Evolutionary conservation across 2,888 invertebrate genomes (phyloP).

Genomic region (Augiades crinisus): DNA sequence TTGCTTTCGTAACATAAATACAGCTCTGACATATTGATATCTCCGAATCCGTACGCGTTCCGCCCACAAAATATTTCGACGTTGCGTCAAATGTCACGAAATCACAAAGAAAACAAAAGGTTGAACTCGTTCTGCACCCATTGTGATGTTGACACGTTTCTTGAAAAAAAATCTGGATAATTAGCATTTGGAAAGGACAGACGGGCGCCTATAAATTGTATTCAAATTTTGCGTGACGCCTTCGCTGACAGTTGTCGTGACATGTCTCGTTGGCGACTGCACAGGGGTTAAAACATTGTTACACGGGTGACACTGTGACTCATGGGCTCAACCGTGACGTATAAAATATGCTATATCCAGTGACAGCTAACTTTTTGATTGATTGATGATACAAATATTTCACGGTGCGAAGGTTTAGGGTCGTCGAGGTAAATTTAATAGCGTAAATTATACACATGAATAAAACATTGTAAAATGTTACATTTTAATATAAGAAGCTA

Average conservation of each 20-base stretch:
- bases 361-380: conserved; percentile 56
- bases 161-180: conserved; percentile 35
- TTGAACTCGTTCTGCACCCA: conserved; percentile 20
- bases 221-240: conserved; percentile 65
- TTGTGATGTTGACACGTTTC: conserved; percentile 29
- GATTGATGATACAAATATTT: conserved; percentile 58
- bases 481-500: neutral
- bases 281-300: conserved; percentile 46
- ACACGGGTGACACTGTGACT: conserved; percentile 44
- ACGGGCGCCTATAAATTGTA: conserved; percentile 52
- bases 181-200: conserved; percentile 41
- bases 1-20: neutral
- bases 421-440: conserved; percentile 31
- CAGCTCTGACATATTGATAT: conserved; percentile 13
- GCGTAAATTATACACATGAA: conserved; percentile 1
- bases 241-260: conserved; percentile 56
- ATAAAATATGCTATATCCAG: conserved; percentile 52
- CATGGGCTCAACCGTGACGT: conserved; percentile 49
- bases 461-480: neutral
- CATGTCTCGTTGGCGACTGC: conserved; percentile 47
- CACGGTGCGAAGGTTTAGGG: conserved; percentile 31
- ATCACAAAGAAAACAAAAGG: conserved; percentile 19
- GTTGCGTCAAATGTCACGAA: conserved; percentile 14
- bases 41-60: neutral
- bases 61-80: conserved; percentile 9